A percentile compares a stretch with the other conserved stretches of the same genome.
Evolutionary conservation across 2,113 vertebrate genomes (phyloP).

Genomic region (Chlorodrepanis virens): DNA sequence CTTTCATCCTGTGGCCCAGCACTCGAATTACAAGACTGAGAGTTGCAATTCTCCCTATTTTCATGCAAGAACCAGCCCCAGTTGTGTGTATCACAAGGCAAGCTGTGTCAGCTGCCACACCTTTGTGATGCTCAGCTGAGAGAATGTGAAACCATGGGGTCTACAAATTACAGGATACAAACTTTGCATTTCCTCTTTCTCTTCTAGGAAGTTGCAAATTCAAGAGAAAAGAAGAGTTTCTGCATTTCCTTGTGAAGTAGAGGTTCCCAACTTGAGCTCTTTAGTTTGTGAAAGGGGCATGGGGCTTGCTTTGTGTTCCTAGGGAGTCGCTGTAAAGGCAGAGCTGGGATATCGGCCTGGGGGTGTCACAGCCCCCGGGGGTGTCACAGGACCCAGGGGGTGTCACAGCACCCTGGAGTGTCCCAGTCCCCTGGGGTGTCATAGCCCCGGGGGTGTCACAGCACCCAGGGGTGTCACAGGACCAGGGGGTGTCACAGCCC

Average conservation of each 20-base stretch:
- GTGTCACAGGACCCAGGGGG: too few relatives aligned
- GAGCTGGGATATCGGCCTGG: background rate
- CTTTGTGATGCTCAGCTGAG: background rate
- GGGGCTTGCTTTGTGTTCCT: background rate
- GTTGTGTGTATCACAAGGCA: background rate
- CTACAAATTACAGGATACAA: background rate
- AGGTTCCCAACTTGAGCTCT: background rate
- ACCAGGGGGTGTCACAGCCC: too few relatives aligned
- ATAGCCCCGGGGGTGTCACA: too few relatives aligned
- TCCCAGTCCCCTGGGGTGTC: too few relatives aligned
- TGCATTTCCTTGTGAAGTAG: background rate
- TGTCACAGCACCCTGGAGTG: background rate
- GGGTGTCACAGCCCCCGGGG: background rate
- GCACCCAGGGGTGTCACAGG: too few relatives aligned
- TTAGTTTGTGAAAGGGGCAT: background rate
- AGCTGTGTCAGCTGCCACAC: background rate
- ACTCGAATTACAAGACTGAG: background rate
- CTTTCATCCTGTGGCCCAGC: background rate
- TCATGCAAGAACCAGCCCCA: background rate
- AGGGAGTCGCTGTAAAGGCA: background rate
- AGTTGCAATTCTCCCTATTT: background rate
- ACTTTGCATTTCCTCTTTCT: background rate
- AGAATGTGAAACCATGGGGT: background rate
- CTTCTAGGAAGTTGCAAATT: background rate
- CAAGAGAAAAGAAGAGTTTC: background rate